Evolutionary conservation across 2,797 vertebrate genomes (phyloP).

Genomic region (Phyllotis vaccarum): DNA sequence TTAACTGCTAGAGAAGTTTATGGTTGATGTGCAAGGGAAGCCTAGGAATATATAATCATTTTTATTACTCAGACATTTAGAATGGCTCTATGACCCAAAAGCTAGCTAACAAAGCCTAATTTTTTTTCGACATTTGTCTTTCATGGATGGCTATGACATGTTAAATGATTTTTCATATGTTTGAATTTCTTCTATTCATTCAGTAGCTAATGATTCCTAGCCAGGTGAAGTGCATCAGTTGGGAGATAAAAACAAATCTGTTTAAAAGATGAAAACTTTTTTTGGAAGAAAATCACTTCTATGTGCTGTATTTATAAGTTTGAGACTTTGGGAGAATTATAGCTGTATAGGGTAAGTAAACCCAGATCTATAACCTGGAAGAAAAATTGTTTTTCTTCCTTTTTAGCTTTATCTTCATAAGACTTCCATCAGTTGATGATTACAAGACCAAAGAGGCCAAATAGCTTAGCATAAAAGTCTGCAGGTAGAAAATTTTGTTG

Average conservation of each 20-base stretch:
- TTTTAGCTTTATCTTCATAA: constrained; percentile 8
- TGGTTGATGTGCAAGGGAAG: not conserved
- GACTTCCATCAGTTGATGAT: not conserved
- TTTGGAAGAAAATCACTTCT: constrained; percentile 46
- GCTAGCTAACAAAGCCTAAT: constrained; percentile 78
- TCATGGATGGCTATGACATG: constrained; percentile 77
- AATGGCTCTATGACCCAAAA: constrained; percentile 55
- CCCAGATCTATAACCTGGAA: constrained; percentile 4
- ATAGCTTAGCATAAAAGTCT: not conserved
- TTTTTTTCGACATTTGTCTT: constrained; percentile 80
- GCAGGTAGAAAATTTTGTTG: not conserved
- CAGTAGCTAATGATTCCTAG: constrained; percentile 74
- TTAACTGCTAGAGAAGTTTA: constrained; percentile 44
- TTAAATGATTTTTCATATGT: constrained; percentile 83
- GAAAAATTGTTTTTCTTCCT: not conserved
- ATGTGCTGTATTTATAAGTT: constrained; percentile 56
- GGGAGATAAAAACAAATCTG: constrained; percentile 48
- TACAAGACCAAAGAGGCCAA: not conserved
- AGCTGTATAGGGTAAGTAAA: not conserved
- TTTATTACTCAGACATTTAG: constrained; percentile 53
- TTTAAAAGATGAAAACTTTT: constrained; percentile 52
- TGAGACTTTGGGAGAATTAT: constrained; percentile 40
- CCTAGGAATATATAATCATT: not conserved
- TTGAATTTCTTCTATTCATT: constrained; percentile 77
- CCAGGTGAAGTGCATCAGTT: not conserved